A percentile compares a stretch with the other conserved stretches of the same genome.
phyloP scores from a whole-genome alignment of 2,113 vertebrate genomes.

The Pangasianodon gigas region DNA sequence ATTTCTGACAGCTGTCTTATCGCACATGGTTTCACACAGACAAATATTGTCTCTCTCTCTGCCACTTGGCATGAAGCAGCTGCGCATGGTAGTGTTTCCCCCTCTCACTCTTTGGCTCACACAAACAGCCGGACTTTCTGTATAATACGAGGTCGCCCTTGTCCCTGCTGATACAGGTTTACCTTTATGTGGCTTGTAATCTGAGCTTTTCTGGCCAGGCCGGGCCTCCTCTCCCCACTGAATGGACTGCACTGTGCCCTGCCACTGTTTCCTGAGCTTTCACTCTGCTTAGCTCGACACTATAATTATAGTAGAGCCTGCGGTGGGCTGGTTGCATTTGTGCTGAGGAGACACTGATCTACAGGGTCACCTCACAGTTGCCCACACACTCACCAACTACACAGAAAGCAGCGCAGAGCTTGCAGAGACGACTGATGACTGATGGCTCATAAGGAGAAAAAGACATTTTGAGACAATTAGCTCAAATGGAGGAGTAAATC shows the following conservation, averaged over 20 bases:
- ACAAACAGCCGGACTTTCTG: conserved; percentile 53
- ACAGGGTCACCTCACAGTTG: conserved; percentile 57
- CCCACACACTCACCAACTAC: conserved; percentile 56
- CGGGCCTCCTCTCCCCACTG: conserved; percentile 40
- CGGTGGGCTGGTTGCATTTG: conserved; percentile 37
- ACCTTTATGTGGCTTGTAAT: conserved; percentile 61
- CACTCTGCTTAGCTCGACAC: conserved; percentile 62
- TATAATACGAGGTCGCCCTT: conserved; percentile 47
- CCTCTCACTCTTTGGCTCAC: conserved; percentile 9
- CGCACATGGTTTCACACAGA: conserved; percentile 4
- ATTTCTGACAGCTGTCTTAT: conserved; percentile 31
- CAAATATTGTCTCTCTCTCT: background rate
- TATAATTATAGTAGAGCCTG: conserved; percentile 57
- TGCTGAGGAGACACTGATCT: conserved; percentile 48
- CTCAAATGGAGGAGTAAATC: background rate
- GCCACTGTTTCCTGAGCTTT: conserved; percentile 57
- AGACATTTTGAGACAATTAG: background rate
- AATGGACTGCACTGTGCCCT: conserved; percentile 40
- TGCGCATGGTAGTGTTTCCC: conserved; percentile 33
- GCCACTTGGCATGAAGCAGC: conserved; percentile 12
- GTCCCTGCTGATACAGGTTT: conserved; percentile 61
- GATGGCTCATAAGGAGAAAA: background rate
- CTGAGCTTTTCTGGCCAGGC: conserved; percentile 57
- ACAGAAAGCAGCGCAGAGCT: conserved; percentile 17
- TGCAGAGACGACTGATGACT: background rate